Base-by-base conservation (phyloP, 2,888 invertebrate species). In the Portevinia maculata region DNA sequence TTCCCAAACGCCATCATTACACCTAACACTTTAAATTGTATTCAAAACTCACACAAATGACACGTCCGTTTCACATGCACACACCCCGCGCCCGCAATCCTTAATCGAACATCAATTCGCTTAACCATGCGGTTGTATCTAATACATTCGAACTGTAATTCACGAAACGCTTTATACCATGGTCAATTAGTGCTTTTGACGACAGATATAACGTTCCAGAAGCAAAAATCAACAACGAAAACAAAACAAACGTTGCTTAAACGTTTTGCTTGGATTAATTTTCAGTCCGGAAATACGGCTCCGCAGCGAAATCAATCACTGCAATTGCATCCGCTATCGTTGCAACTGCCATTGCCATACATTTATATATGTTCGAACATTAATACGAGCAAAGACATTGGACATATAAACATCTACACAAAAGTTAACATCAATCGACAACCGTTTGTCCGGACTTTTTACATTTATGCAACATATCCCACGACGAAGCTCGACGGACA, bases 161-260 rank as follows among this genome's bases (percentile, higher is more conserved):
- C 19, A 73, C 73, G 44, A 62, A 73, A 73, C 55, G 32, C 53
- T 55, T 53, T 17, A 73, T 73, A 52, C 13, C 73, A 55, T 53
- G 73, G 46, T 62, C 73, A 73, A 73, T 73, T 73, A 73, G 73
- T 52, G 52, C 60, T 52, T 52, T 52, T 60, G n/a, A 52, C 70
- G n/a, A 32, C 13, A 1, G 13, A 13, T 5, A 7, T 32, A 46
- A 4, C n/a, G n/a, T 19, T 7, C 32, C 19, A 17, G n/a, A 34
- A 65, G 32, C 21, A n/a, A 34, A 67, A 53, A 13, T 11, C 32
- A 11, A 15, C 46, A 15, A 15, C 46, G 46, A 21, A 17, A 34
- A 19, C 11, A 19, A 9, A 21, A 19, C 8, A 71, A 34, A 44
- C 41, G 41, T 2, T 59, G 7, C 32, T 71, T 62, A 71, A 71